Percentiles rank a stretch among this genome's conserved stretches.
phyloP scores from a whole-genome alignment of 2,113 vertebrate genomes.

The Galemys pyrenaicus region DNA sequence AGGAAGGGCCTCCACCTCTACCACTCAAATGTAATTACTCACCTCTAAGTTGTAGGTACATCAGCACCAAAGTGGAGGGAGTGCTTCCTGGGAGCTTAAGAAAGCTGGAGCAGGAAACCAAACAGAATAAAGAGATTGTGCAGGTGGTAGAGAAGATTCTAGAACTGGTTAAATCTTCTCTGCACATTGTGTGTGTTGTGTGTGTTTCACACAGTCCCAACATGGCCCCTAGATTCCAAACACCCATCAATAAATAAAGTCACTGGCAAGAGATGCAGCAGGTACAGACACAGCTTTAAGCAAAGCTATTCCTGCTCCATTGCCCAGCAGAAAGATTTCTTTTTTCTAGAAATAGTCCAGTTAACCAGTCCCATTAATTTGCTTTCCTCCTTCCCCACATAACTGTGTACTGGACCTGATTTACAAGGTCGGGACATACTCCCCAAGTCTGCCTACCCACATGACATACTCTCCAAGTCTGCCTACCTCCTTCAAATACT shows the following conservation, averaged over 20 bases:
- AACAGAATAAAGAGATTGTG: not conserved
- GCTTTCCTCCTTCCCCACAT: not conserved
- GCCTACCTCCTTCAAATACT: not conserved
- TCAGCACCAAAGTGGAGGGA: not conserved
- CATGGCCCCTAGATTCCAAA: not conserved
- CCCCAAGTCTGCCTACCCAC: not conserved
- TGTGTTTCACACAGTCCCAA: not conserved
- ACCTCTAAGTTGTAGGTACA: not conserved
- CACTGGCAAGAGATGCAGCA: not conserved
- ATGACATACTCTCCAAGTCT: not conserved
- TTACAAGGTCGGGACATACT: not conserved
- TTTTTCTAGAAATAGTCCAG: not conserved
- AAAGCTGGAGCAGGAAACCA: not conserved
- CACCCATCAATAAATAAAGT: not conserved
- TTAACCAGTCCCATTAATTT: not conserved
- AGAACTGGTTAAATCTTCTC: conserved; percentile 43
- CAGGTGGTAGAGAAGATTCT: conserved; percentile 51
- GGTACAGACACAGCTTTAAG: not conserved
- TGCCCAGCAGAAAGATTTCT: not conserved
- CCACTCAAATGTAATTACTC: conserved; percentile 24
- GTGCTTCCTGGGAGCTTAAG: not conserved
- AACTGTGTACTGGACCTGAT: not conserved
- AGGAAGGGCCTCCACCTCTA: conserved; percentile 21
- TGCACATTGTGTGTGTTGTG: not conserved
- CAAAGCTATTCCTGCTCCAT: not conserved